Base-by-base conservation (phyloP, 2,113 vertebrate species). In the Leptosomus discolor region DNA sequence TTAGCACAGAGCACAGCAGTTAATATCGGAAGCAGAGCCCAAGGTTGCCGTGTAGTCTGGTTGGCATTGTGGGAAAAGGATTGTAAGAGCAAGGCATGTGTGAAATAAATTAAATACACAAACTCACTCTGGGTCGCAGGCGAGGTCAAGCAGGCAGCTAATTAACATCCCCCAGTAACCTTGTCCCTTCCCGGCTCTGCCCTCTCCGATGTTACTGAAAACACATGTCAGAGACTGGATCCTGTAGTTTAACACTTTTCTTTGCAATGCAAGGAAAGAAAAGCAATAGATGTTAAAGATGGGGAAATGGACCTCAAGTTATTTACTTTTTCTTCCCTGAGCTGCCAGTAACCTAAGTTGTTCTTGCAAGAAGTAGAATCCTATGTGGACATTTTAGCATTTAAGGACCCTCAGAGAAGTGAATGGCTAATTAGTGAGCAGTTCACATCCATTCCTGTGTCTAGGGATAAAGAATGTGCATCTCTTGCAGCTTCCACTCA, bases 61-160 rank as follows among this genome's bases (percentile, higher is more conserved):
- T 4, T 77, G 56, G 57, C 53, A 50, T 1, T 61, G 22, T 26
- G 29, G 56, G 82, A 36, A 74, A 75, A 85, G 53, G 48, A 65
- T 15, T 65, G 48, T 19, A 57, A 60, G 57, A 83, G 10, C 22
- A 48, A 81, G 34, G 43, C 29, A 57, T 7, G 30, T 41, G 36
- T 69, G 76, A 87, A 89, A 85, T 34, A 85, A 94, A 91, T 76
- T 36, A 68, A 86, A 87, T 11, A 16, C 36, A 71, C 20, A 54
- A n/a, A 71, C 48, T 53, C 2, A 6, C 6, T 79, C 36, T 50
- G 24, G 36, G 73, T 71, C 0, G 0, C 48, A 46, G 39, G 13
- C 0, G 2, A 39, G 60, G 80, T 82, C 89, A 88, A 68, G 41
- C 4, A 1, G 53, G 37, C 41, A 71, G 53, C 22, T 94, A 61